Conservation (phyloP, 1,140 invertebrate genomes). For the Drosophila grimshawi region DNA sequence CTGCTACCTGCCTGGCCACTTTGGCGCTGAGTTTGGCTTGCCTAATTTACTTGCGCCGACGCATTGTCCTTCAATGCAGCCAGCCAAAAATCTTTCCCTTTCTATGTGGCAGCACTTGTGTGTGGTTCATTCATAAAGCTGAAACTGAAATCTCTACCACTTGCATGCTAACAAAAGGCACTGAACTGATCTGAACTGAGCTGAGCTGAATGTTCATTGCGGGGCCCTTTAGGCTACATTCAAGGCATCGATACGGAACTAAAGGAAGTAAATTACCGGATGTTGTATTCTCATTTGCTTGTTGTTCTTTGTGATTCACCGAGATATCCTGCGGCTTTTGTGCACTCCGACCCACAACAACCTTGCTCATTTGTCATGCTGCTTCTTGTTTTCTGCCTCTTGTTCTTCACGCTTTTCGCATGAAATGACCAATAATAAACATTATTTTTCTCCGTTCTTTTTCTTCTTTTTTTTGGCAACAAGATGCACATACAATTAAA, state of each 20-base stretch:
- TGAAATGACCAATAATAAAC: conserved; percentile 73
- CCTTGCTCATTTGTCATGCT: conserved; percentile 69
- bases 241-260: conserved; percentile 76
- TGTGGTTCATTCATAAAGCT: conserved; percentile 70
- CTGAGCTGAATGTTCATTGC: conserved; percentile 29
- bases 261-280: conserved; percentile 84
- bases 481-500: conserved; percentile 11
- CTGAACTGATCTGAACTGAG: conserved; percentile 42
- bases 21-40: conserved; percentile 61
- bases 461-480: conserved; percentile 50
- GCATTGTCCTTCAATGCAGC: conserved; percentile 46
- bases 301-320: conserved; percentile 78
- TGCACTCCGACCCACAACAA: conserved; percentile 44
- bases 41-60: conserved; percentile 79
- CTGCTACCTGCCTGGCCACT: conserved; percentile 72
- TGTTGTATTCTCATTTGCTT: conserved; percentile 83
- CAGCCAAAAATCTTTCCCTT: conserved; percentile 6
- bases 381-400: conserved; percentile 8
- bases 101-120: conserved; percentile 31
- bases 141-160: conserved; percentile 60
- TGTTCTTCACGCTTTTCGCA: conserved; percentile 50
- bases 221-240: conserved; percentile 20
- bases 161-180: conserved; percentile 47
- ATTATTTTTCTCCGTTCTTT: conserved; percentile 6
- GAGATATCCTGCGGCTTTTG: conserved; percentile 77